A percentile compares a stretch with the other conserved stretches of the same genome.
Evolutionary conservation across 2,113 vertebrate genomes (phyloP).

Genomic region (Opisthocomus hoazin): DNA sequence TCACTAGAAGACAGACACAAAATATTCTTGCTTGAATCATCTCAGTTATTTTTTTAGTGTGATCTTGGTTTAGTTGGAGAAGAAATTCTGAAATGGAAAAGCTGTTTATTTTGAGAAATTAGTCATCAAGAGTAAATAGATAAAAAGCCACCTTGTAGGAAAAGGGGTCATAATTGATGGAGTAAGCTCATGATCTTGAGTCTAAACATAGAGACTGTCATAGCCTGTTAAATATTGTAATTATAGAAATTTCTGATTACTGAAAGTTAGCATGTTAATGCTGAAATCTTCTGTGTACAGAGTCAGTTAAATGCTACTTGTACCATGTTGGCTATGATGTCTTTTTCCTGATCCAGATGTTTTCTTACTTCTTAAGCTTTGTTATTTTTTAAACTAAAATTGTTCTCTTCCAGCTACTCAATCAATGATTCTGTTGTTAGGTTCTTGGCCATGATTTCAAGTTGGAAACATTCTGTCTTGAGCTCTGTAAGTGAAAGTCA

Average conservation of each 20-base stretch:
- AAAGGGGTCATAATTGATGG: background rate
- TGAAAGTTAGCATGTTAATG: background rate
- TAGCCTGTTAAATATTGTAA: background rate
- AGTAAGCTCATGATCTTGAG: background rate
- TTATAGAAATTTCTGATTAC: background rate
- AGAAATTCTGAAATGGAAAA: background rate
- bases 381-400: background rate
- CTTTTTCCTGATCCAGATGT: background rate
- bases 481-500: background rate
- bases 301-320: background rate
- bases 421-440: rapidly evolving
- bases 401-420: background rate
- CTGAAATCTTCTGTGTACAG: background rate
- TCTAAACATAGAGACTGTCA: background rate
- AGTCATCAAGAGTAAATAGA: background rate
- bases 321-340: background rate
- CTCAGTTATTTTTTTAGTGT: background rate
- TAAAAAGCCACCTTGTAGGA: background rate
- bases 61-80: background rate
- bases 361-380: background rate
- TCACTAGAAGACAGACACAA: background rate
- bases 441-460: background rate
- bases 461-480: background rate
- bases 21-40: background rate
- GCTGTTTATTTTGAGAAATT: background rate